Percentiles rank a stretch among this genome's conserved stretches.
Evolutionary conservation across 2,888 invertebrate genomes (phyloP).

Genomic region (Philaethria dido): DNA sequence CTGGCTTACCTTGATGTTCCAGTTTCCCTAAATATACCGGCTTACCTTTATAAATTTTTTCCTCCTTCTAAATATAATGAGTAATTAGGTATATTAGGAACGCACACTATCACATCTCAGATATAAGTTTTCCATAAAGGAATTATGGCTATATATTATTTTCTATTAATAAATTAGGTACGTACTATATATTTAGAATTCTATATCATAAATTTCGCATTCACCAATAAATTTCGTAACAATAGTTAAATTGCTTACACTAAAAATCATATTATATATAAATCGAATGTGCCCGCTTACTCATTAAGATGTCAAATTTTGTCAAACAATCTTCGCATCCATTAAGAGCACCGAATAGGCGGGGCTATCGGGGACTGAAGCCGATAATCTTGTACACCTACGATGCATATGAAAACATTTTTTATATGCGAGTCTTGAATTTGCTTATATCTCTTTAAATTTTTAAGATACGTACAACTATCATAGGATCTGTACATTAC

Average conservation of each 20-base stretch:
- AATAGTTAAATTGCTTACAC: constrained; percentile 1
- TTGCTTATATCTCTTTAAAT: background rate
- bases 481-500: background rate
- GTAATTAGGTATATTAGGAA: too few species aligned
- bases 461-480: background rate
- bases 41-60: too few species aligned
- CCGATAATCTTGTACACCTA: constrained; percentile 44
- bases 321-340: constrained; percentile 70
- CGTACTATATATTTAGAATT: too few species aligned
- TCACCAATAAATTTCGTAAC: background rate
- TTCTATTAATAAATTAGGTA: too few species aligned
- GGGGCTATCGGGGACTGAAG: constrained; percentile 54
- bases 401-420: constrained; percentile 42
- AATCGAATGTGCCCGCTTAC: constrained; percentile 46
- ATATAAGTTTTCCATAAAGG: too few species aligned
- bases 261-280: background rate
- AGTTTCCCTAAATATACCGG: too few species aligned
- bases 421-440: background rate
- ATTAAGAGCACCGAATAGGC: constrained; percentile 67
- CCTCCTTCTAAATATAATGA: too few species aligned
- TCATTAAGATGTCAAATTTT: constrained; percentile 76
- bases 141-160: too few species aligned
- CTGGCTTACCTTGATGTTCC: too few species aligned
- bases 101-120: too few species aligned
- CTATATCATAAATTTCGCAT: background rate